Evolutionary conservation across 2,113 vertebrate genomes (phyloP).

Genomic region (Caranx melampygus): DNA sequence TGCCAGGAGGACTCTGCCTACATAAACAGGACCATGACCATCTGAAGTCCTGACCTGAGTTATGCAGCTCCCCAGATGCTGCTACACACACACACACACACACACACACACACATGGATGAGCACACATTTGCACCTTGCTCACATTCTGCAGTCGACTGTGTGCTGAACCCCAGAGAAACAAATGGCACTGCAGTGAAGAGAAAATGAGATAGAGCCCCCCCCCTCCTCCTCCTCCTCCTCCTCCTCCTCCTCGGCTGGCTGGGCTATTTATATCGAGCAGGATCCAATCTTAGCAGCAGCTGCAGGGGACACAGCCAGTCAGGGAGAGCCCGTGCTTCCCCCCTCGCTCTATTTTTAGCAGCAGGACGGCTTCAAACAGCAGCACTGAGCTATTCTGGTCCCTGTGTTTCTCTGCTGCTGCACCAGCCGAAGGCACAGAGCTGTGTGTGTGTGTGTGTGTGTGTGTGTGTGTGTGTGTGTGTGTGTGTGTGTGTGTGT

Average conservation of each 20-base stretch:
- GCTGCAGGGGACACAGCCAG: conserved; percentile 72
- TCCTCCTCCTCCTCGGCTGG: conserved; percentile 36
- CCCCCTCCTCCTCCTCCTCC: not conserved
- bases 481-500: not conserved
- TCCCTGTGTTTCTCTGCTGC: conserved; percentile 45
- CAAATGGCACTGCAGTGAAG: conserved; percentile 55
- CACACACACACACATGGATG: conserved; percentile 6
- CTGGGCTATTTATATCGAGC: conserved; percentile 81
- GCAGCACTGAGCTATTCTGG: conserved; percentile 79
- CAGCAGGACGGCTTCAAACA: conserved; percentile 65
- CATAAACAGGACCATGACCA: conserved; percentile 30
- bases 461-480: no score
- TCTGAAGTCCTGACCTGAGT: conserved; percentile 32
- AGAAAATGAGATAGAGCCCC: conserved; percentile 43
- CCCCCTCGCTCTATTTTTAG: conserved; percentile 81
- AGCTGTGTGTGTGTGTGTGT: conserved; percentile 19
- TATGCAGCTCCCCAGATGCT: conserved; percentile 6
- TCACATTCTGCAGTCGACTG: conserved; percentile 44
- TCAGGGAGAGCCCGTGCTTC: conserved; percentile 77
- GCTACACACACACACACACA: conserved; percentile 12
- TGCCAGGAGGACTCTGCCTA: conserved; percentile 23
- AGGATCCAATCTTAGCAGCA: conserved; percentile 83
- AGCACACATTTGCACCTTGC: not conserved
- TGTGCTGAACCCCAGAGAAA: conserved; percentile 37
- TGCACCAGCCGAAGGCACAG: conserved; percentile 29